Base-by-base conservation (phyloP, 2,113 vertebrate species). In the Cynopterus brachyotis region DNA sequence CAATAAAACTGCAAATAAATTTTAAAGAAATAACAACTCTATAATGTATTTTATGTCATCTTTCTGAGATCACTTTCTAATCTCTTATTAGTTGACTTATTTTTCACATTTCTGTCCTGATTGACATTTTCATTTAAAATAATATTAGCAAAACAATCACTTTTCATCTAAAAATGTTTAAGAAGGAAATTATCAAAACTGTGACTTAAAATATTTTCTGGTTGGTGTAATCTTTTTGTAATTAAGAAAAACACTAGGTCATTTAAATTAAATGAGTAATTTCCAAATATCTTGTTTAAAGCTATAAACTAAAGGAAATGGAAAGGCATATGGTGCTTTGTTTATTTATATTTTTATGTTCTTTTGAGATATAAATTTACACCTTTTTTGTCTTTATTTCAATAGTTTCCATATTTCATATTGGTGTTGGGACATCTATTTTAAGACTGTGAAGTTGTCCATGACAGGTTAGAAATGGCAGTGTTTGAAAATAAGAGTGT, bases 131-230 rank as follows among this genome's bases (percentile, higher is more conserved):
- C 12, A 66, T 47, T 91, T 81, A 69, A 70, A 89, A 94, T 9
- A 26, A 80, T 64, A 75, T 92, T 87, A 84, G 16, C 20, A 73
- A 83, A 79, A 66, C 7, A 8, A 69, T 94, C 1, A 24, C 15
- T 82, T 55, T 70, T 59, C n/a, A 47, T 67, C 60, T 92, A 79
- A 70, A 73, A 76, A 84, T 47, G 8, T n/a, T 72, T 78, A 80
- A 60, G 57, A 95, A 76, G 35, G 4, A 93, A 92, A 72, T 87
- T 91, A 85, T 85, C 92, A 80, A 96, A 96, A 47, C 37, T 22
- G 5, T 76, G n/a, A 1, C 30, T 85, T 88, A 50, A n/a, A 66
- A 40, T 91, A 20, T 89, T n/a, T 73, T 9, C 5, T 75, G 19
- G 19, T 20, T 79, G 59, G 0, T 32, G 2, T 94, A 89, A 67